Evolutionary conservation across 2,888 invertebrate genomes (phyloP).

Genomic region (Celastrina argiolus): DNA sequence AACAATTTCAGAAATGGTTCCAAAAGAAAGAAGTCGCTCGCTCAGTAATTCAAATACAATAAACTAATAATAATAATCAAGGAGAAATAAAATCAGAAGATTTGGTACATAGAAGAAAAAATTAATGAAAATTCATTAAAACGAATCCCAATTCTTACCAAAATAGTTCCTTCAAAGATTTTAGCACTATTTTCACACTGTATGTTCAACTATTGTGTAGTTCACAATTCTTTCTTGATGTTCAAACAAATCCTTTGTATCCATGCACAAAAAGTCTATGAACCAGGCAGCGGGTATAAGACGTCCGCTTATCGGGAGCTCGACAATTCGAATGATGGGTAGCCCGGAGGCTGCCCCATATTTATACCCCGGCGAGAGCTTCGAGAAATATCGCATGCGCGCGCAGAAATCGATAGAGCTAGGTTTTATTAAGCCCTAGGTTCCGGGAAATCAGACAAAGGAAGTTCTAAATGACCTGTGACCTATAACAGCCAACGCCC

Average conservation of each 20-base stretch:
- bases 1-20: too few species aligned
- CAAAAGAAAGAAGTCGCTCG: too few species aligned
- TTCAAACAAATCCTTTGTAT: background rate
- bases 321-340: slow-evolving; percentile 17
- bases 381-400: slow-evolving; percentile 5
- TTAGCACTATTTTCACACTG: background rate
- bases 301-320: slow-evolving; percentile 17
- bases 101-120: too few species aligned
- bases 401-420: slow-evolving; percentile 16
- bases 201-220: background rate
- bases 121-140: background rate
- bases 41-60: too few species aligned
- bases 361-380: background rate
- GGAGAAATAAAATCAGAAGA: too few species aligned
- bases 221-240: background rate
- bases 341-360: background rate
- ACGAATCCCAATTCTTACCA: background rate
- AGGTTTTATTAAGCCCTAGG: background rate
- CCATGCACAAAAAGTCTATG: background rate
- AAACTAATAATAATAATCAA: too few species aligned
- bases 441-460: slow-evolving; percentile 12
- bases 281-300: slow-evolving; percentile 6
- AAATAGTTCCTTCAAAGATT: background rate
- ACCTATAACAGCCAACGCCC: background rate
- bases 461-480: slow-evolving; percentile 13